phyloP scores from a whole-genome alignment of 37 sponge, comb jelly and placozoan genomes.

The Chondrilla cf. caribensis region DNA sequence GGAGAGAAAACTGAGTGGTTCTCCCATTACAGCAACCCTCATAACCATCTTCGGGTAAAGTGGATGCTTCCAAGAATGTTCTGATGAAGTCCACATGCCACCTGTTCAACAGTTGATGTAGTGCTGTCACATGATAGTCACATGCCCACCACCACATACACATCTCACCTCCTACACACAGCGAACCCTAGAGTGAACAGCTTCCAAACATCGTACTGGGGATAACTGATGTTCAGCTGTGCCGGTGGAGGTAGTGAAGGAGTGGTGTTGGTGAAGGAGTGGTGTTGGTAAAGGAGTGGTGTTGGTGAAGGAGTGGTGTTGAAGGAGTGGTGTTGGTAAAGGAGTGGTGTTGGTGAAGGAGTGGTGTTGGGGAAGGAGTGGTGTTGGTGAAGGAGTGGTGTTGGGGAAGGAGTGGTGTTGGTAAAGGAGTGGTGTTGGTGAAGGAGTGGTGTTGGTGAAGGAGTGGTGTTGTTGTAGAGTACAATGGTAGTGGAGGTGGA shows the following conservation, averaged over 20 bases:
- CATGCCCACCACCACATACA: no score
- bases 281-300: background rate
- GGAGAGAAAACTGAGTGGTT: no score
- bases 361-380: background rate
- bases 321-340: background rate
- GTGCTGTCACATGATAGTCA: no score
- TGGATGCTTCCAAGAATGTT: no score
- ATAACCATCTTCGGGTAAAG: no score
- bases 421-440: background rate
- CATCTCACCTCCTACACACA: no score
- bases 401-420: background rate
- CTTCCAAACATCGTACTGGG: no score
- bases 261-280: background rate
- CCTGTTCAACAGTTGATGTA: no score
- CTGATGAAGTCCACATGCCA: no score
- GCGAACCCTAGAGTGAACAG: no score
- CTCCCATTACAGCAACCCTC: no score
- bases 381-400: background rate
- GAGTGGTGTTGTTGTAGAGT: background rate
- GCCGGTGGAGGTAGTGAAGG: background rate
- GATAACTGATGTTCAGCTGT: no score
- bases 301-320: background rate
- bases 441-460: background rate
- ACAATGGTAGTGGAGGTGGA: background rate
- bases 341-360: background rate